Base-by-base conservation (phyloP, 2,113 vertebrate species). In the Callipepla squamata region DNA sequence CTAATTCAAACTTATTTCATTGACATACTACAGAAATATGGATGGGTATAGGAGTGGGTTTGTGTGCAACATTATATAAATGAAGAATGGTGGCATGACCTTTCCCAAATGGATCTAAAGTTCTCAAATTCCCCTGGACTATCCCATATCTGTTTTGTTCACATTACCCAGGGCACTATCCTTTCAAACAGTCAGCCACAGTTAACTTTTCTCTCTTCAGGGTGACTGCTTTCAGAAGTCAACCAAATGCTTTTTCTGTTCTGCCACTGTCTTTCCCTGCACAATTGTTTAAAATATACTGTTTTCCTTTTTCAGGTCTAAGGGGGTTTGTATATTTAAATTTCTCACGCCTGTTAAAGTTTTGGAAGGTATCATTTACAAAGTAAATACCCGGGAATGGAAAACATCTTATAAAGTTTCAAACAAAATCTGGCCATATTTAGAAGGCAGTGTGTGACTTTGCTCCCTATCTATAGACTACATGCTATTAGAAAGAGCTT, bases 381-480 rank as follows among this genome's bases (percentile, higher is more conserved):
- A 93, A 68, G 62, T 86, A 89, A 93, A 72, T 72, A 58, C 30
- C 34, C 2, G 1, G 65, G 78, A 94, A 94, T 91, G 88, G 82
- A 93, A 96, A 93, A 93, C 92, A 88, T 82, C 92, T 96, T 59
- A 89, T 15, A 78, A 88, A 87, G 68, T 92, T 96, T 93, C 93
- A 65, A 67, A 77, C 62, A 23, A 82, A 84, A 77, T 84, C 66
- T 34, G 17, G 70, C 74, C 90, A n/a, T 48, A 78, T 95, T 95
- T 88, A 79, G 80, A 55, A 55, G 80, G 87, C 50, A 0, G 17
- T 1, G 48, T 30, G 42, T 32, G 92, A 51, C 40, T 90, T 66
- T 32, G 50, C 74, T 77, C 59, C 66, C 53, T 26, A 3, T 66
- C 69, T 92, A 44, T 45, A 70, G 86, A 62, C 59, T 57, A 80